Percentiles rank a stretch among this genome's conserved stretches.
These are phyloP conservation scores for Corythucha ciliata DNA, from an alignment of 2,888 invertebrate genomes.

Conservation along the genomic window DNA sequence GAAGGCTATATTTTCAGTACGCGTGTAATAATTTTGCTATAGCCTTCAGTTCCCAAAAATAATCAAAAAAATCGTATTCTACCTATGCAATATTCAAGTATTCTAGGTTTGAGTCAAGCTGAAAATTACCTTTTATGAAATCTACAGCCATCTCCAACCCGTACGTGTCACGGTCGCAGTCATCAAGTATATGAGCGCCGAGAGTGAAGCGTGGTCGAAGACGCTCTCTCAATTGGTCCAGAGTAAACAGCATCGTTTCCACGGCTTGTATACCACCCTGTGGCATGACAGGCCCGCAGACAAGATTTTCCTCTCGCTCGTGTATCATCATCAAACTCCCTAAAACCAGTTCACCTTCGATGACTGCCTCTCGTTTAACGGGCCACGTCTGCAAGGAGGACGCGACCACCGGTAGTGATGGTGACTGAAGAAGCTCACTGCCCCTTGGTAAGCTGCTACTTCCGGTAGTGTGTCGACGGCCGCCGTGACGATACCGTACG, in stretches of 20 bases:
- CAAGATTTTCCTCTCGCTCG: slow-evolving; percentile 75
- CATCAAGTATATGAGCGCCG: slow-evolving; percentile 83
- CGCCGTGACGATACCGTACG: no score
- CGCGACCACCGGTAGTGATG: no score
- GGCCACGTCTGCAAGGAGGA: slow-evolving; percentile 64
- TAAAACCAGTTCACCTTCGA: slow-evolving; percentile 78
- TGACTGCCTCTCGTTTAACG: slow-evolving; percentile 72
- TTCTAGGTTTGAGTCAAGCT: no score
- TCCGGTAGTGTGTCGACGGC: no score
- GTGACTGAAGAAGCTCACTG: no score
- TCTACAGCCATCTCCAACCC: slow-evolving; percentile 93
- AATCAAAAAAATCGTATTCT: no score
- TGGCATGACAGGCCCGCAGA: slow-evolving; percentile 89
- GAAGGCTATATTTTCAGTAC: no score
- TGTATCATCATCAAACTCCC: slow-evolving; percentile 95
- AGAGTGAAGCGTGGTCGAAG: slow-evolving; percentile 59
- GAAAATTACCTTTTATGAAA: slow-evolving; percentile 83
- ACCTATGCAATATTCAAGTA: no score
- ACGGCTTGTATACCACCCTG: slow-evolving; percentile 83
- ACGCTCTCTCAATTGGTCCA: slow-evolving; percentile 66
- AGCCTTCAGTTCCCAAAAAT: no score
- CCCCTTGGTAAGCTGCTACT: no score
- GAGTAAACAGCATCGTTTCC: slow-evolving; percentile 84
- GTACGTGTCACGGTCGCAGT: slow-evolving; percentile 92
- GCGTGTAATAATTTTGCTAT: no score